Percentiles rank a stretch among this genome's conserved stretches.
Conservation (phyloP, 1,140 invertebrate genomes). For the Aphaenogaster ashmeadi region DNA sequence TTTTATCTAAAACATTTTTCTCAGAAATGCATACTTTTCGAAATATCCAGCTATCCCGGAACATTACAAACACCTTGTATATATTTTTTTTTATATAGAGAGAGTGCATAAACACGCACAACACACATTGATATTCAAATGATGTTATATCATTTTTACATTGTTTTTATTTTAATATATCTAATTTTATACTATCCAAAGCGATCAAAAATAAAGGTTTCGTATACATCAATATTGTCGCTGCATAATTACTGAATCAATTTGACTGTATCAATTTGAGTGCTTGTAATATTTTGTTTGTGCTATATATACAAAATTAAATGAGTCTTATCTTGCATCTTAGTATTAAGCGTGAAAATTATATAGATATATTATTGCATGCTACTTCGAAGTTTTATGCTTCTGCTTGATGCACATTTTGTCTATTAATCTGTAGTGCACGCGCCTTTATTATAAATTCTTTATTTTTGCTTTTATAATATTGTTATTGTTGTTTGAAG, state of each 20-base stretch:
- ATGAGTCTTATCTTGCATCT: background rate
- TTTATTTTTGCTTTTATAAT: constrained; percentile 23
- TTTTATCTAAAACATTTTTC: too few species aligned
- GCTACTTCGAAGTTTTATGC: constrained; percentile 69
- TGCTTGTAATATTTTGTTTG: background rate
- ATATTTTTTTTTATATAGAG: too few species aligned
- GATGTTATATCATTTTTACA: background rate
- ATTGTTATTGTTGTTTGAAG: constrained; percentile 65
- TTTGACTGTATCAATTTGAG: background rate
- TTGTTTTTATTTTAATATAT: background rate
- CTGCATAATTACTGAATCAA: background rate
- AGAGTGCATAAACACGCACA: too few species aligned
- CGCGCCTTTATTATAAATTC: constrained; percentile 49
- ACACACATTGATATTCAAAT: too few species aligned
- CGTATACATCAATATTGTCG: background rate
- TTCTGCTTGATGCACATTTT: constrained; percentile 73
- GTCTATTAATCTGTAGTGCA: constrained; percentile 68
- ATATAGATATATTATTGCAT: constrained; percentile 64
- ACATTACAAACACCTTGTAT: too few species aligned
- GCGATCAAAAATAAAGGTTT: constrained; percentile 13
- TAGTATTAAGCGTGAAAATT: background rate
- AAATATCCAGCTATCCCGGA: too few species aligned
- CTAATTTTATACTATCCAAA: background rate
- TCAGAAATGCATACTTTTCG: too few species aligned
- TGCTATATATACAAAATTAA: background rate